Base-by-base conservation (phyloP, 1,140 invertebrate species). In the Heliconius congener region DNA sequence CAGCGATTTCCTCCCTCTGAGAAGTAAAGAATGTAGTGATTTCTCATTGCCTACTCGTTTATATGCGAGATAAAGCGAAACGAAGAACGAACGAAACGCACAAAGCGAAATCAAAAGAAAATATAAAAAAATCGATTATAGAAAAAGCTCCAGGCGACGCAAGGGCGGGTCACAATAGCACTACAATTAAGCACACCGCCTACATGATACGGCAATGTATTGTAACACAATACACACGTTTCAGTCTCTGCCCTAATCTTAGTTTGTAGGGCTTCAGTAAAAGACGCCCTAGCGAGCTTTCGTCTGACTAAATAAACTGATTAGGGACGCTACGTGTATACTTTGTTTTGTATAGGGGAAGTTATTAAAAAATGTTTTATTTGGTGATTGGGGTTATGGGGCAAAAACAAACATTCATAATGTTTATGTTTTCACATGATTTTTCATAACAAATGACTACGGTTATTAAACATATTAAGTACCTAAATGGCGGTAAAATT, bases 281-380 rank as follows among this genome's bases (percentile, higher is more conserved):
- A 66, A 39, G 71, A 72, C 37, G 13, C 71, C 71, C 30, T 72
- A 39, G 39, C 30, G 71, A 72, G 34, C 71, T 72, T 72, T 72
- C 71, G 71, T 72, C 71, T 72, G 71, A 72, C 71, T 72, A 72
- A 72, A 72, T 42, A 72, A 72, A 72, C 71, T 72, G 71, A 72
- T 72, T 72, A 72, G 8, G 37, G 19, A 42, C 37, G 37, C 71
- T n/a, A 72, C 71, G 60, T 66, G 0, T 57, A 66, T 66, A 27
- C 18, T 66, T 11, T 66, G 27, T 66, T 66, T 66, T 30, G 60
- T 16, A 30, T 27, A 16, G 27, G 60, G 60, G 23, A 30, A 66
- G n/a, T 30, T 66, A 52, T 19, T 37, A 37, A 37, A 37, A 37
- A 37, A 37, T 37, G 0, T 37, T 6, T 37, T 37, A 37, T 37